phyloP scores from a whole-genome alignment of 2,113 vertebrate genomes.

The Nannobrachium achirus region DNA sequence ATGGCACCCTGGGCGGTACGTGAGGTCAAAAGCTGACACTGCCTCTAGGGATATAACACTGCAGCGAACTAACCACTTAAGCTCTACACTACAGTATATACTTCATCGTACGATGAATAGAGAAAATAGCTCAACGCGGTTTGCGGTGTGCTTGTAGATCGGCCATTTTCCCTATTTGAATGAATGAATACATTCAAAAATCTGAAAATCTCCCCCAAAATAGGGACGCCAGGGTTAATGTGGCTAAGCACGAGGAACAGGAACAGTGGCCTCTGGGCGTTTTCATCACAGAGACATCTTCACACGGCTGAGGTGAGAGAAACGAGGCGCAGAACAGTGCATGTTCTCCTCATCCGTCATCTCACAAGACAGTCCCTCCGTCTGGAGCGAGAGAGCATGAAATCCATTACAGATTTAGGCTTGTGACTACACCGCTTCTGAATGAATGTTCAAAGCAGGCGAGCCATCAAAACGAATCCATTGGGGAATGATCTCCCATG shows the following conservation, averaged over 20 bases:
- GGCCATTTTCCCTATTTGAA: no score
- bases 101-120: no score
- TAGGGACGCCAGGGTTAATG: not conserved
- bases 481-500: slow-evolving; percentile 24
- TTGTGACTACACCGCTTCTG: slow-evolving; percentile 23
- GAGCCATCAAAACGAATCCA: slow-evolving; percentile 20
- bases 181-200: no score
- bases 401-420: slow-evolving; percentile 56
- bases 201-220: no score
- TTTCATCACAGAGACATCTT: not conserved
- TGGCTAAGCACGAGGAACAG: slow-evolving; percentile 44
- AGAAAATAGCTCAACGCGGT: no score
- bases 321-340: slow-evolving; percentile 42
- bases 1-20: slow-evolving; percentile 35
- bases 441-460: slow-evolving; percentile 12
- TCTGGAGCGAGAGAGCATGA: slow-evolving; percentile 73
- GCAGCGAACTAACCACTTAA: slow-evolving; percentile 8
- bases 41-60: slow-evolving; percentile 52
- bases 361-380: slow-evolving; percentile 42
- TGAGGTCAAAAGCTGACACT: slow-evolving; percentile 41
- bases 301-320: slow-evolving; percentile 37
- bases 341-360: slow-evolving; percentile 75
- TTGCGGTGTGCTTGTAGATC: no score
- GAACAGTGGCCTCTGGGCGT: slow-evolving; percentile 37
- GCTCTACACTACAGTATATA: no score